A percentile compares a stretch with the other conserved stretches of the same genome.
These are phyloP conservation scores for Urechis unicinctus DNA, from an alignment of 2,888 invertebrate genomes.

Conservation along the genomic window DNA sequence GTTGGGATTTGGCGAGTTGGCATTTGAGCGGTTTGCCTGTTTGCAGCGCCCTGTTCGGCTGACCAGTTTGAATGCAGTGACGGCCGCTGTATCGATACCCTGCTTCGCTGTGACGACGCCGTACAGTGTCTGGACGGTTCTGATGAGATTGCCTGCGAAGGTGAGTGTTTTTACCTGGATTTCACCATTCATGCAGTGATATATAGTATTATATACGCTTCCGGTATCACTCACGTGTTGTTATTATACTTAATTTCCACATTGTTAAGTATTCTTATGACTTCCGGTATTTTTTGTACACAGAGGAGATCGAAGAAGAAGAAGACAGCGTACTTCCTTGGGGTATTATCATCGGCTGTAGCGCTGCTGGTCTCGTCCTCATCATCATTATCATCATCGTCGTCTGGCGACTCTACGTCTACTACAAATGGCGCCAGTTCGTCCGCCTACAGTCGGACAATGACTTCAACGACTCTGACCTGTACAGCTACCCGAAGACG, in stretches of 20 bases:
- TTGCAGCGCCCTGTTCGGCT: slow-evolving; percentile 5
- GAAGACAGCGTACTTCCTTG: not conserved
- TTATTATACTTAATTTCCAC: too few species aligned
- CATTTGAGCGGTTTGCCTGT: too few species aligned
- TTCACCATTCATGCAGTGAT: too few species aligned
- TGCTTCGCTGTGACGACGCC: not conserved
- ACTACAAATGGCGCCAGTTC: slow-evolving; percentile 3
- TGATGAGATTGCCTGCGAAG: slow-evolving; percentile 3
- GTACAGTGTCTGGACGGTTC: slow-evolving; percentile 3
- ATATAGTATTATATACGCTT: too few species aligned
- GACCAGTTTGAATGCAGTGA: slow-evolving; percentile 1
- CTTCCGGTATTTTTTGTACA: not conserved
- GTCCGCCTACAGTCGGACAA: not conserved
- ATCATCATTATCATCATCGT: too few species aligned
- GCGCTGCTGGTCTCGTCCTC: not conserved
- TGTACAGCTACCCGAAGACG: slow-evolving; percentile 3
- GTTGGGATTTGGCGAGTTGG: too few species aligned
- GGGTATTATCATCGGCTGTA: slow-evolving; percentile 3
- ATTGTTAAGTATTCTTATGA: too few species aligned
- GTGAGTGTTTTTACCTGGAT: not conserved
- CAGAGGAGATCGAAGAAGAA: not conserved
- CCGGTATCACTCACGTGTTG: too few species aligned
- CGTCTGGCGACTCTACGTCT: slow-evolving; percentile 2
- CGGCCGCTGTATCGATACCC: slow-evolving; percentile 1
- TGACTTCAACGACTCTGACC: not conserved